phyloP scores from a whole-genome alignment of 2,888 invertebrate genomes.

The Lithophane semibrunnea region DNA sequence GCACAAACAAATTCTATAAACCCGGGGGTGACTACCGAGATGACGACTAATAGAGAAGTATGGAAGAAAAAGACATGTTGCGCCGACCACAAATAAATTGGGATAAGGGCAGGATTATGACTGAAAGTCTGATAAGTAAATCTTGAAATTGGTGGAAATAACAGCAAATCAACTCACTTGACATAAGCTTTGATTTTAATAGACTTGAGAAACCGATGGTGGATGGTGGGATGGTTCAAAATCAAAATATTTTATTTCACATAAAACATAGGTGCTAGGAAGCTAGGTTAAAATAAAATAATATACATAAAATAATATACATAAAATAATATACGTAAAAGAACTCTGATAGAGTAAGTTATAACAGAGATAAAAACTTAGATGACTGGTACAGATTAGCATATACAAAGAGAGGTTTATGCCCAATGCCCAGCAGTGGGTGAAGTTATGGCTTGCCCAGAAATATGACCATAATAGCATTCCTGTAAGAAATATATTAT shows the following conservation, averaged over 20 bases:
- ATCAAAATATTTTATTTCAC: too few relatives aligned
- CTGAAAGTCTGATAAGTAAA: conserved; percentile 1
- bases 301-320: neutral
- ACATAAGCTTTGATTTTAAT: neutral
- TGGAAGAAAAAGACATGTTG: too few relatives aligned
- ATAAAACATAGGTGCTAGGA: too few relatives aligned
- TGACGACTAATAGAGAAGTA: too few relatives aligned
- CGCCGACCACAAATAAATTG: too few relatives aligned
- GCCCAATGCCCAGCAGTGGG: neutral
- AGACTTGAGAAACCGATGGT: neutral
- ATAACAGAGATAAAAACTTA: neutral
- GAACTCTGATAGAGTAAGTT: neutral
- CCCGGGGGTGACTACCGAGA: too few relatives aligned
- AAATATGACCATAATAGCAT: neutral
- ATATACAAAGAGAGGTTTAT: neutral
- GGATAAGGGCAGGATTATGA: too few relatives aligned
- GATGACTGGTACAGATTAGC: neutral
- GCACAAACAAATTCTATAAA: neutral
- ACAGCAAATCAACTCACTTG: neutral
- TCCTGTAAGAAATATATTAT: neutral
- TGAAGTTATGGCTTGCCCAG: neutral
- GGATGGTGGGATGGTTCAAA: neutral
- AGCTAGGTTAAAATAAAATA: neutral
- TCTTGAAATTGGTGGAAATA: conserved; percentile 8
- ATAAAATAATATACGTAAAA: neutral